Evolutionary conservation across 2,797 vertebrate genomes (phyloP), one percentile per base, ranked within the genome.

Genomic region (Aselliscus stoliczkanus): DNA sequence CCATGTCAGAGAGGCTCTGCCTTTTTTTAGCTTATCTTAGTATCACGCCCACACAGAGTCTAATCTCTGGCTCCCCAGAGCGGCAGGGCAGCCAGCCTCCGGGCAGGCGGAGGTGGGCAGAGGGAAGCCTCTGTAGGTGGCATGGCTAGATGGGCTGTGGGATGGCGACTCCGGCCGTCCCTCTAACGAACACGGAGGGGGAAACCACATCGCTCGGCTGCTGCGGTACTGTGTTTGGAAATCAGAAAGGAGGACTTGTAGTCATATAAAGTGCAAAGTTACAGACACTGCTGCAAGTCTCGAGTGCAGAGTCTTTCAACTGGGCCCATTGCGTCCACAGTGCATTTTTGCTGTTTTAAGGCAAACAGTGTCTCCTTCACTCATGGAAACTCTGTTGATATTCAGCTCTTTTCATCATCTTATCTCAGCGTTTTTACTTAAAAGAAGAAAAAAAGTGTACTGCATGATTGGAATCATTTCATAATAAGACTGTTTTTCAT

Each of bases 301-400:
- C 17, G 2, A 52, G 13, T 25, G 17, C 37, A 5, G 5, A 72
- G 25, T 47, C 17, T 80, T 76, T 85, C 56, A 76, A 58, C 58
- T 44, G 80, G 23, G 27, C 23, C 27, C 4, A 91, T 81, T 20
- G 18, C 21, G 34, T 82, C 29, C 17, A 39, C 0, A 4, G 39
- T 70, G 2, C 17, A 47, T 31, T 72, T 88, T 87, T 93, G 18
- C n/a, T 77, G 1, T 86, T 72, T 81, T 92, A 81, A 39, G 37
- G 50, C 11, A 77, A 92, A 47, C 73, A 37, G 23, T 50, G 7
- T 69, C 83, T 79, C 25, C 15, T 90, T 86, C 79, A 25, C 27
- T 92, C 11, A 20, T 2, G 11, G 18, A 50, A 17, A 5, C 82
- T 79, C 42, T 92, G 3, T 73, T 89, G 47, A 23, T 60, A 25